Conservation (phyloP, 2,888 invertebrate species). For the Xestoiulus laeticollis region DNA sequence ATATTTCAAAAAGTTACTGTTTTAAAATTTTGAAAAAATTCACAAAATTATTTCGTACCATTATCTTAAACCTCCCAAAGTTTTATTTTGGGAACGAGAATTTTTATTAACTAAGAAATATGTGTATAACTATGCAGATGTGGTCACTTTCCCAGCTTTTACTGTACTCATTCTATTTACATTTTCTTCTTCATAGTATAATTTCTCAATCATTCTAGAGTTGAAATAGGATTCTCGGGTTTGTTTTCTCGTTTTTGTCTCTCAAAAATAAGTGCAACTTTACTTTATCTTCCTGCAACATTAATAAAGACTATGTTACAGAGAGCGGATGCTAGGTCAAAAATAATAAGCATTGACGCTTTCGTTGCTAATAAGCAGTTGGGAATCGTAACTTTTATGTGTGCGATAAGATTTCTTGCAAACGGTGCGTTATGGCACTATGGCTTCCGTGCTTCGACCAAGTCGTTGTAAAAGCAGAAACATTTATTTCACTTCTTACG, state of each 20-base stretch:
- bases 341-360: not conserved
- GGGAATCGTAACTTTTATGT: not conserved
- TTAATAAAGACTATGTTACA: not conserved
- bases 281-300: not conserved
- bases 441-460: not conserved
- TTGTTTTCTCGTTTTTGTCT: not conserved
- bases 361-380: not conserved
- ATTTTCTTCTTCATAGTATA: no score
- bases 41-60: no score
- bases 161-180: no score
- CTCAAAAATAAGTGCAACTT: not conserved
- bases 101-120: no score
- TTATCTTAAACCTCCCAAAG: no score
- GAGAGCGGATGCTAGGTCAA: not conserved
- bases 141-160: no score
- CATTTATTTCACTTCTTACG: slow-evolving; percentile 9
- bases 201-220: not conserved
- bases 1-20: no score
- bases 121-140: no score
- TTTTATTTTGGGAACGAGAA: no score
- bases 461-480: not conserved
- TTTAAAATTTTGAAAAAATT: no score
- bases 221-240: not conserved
- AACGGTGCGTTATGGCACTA: not conserved
- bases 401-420: not conserved